Conservation (phyloP, 2,797 vertebrate genomes). For the Mormyrops boulengeri region DNA sequence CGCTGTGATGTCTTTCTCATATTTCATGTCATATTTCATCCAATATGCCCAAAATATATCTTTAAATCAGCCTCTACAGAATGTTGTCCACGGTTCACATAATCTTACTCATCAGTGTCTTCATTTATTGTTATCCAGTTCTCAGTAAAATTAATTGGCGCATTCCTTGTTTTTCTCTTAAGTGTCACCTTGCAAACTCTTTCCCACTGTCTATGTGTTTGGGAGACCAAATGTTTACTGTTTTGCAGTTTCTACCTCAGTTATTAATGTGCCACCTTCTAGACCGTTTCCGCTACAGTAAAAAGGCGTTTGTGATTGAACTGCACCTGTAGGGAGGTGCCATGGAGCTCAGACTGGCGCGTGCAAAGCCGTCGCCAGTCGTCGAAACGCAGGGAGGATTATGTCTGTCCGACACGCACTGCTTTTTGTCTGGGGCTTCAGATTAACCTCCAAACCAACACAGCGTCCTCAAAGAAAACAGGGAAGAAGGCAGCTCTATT, state of each 20-base stretch:
- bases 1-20: neutral
- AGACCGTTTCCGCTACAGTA: neutral
- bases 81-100: neutral
- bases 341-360: neutral
- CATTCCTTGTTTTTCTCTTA: neutral
- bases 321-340: neutral
- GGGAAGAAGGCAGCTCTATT: neutral
- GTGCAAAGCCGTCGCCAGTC: neutral
- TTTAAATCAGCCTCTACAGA: neutral
- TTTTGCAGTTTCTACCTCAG: neutral
- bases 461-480: neutral
- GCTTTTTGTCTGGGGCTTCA: neutral
- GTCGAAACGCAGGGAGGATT: neutral
- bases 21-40: neutral
- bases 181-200: neutral
- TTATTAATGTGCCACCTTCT: neutral
- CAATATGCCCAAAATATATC: neutral
- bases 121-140: neutral
- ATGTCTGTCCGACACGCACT: neutral
- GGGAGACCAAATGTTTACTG: neutral
- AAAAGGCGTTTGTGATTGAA: neutral
- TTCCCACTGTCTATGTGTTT: neutral
- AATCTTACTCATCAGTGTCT: neutral
- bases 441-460: slow-evolving; percentile 1
- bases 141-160: neutral